phyloP scores from a whole-genome alignment of 64 coral and sea anemone species.

The Montipora sp. region DNA sequence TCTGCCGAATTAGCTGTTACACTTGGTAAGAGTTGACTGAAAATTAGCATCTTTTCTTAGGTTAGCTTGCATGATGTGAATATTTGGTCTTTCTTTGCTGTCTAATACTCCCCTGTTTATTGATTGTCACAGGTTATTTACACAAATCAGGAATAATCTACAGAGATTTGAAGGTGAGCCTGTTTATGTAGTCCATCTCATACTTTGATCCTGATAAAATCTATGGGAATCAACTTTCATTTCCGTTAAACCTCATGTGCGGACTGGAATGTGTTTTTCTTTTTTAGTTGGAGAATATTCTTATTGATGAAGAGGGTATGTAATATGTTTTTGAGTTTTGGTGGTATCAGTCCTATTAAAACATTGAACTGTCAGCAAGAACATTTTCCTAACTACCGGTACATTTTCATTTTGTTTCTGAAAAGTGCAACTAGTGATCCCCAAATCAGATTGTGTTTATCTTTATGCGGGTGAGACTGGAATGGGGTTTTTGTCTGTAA shows the following conservation, averaged over 20 bases:
- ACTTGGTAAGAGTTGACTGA: slow-evolving; percentile 24
- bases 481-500: too few relatives aligned
- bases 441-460: background rate
- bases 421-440: background rate
- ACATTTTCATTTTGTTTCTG: too few relatives aligned
- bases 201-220: background rate
- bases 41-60: background rate
- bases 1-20: slow-evolving; percentile 63
- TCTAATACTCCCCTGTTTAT: background rate
- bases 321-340: background rate
- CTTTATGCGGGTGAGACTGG: background rate
- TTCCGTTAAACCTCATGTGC: background rate
- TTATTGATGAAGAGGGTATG: slow-evolving; percentile 86
- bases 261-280: background rate
- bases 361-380: too few relatives aligned
- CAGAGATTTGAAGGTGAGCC: slow-evolving; percentile 87
- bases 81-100: background rate
- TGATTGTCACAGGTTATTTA: slow-evolving; percentile 57
- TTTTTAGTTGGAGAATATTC: slow-evolving; percentile 81
- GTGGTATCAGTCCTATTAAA: too few relatives aligned
- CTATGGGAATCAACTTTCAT: background rate
- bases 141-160: slow-evolving; percentile 81
- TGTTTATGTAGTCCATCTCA: background rate
- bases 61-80: background rate
- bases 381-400: too few relatives aligned